Base-by-base conservation (phyloP, 2,113 vertebrate genomes). In the Ciconia maguari region DNA sequence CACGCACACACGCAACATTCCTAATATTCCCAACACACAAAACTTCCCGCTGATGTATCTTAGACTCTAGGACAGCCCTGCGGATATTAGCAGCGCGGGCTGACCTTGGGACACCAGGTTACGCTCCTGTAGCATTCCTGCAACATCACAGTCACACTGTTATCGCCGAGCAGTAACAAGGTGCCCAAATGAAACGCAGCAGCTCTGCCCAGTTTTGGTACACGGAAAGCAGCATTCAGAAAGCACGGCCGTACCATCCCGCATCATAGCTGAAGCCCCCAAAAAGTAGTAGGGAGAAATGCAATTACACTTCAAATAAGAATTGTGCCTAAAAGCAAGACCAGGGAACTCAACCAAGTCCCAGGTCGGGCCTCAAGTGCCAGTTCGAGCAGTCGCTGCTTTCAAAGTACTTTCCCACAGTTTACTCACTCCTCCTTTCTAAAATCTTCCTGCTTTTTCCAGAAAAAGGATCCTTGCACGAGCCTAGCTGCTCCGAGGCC, bases 51-150 rank as follows among this genome's bases (percentile, higher is more conserved):
- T 4, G 64, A 57, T 26, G 42, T n/a, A 22, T 7, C 34, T 11
- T 0, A 6, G 62, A 3, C 41, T 70, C 34, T 1, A 10, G 58
- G 58, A 13, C 65, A 62, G 41, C 54, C 34, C 71, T 15, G 5
- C 5, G 48, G 54, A 12, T 17, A 6, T 4, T 1, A 4, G 13
- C 4, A 4, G 57, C 5, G 57, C 1, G 3, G 25, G 49, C 8
- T 36, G 89, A 36, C 42, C 26, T 27, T 6, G 55, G 72, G n/a
- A 70, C 42, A 15, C 11, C 29, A 6, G 30, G 4, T 22, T 6
- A 26, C 9, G 41, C n/a, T 69, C 55, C 78, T 21, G 17, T 5
- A 32, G 58, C 60, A 22, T 12, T 17, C 27, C 49, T 20, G 42
- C 1, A 36, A 27, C 22, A 2, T 15, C 7, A 36, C 3, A 2